Evolutionary conservation across 2,113 vertebrate species (phyloP).

Genomic region (Tonatia bakeri): DNA sequence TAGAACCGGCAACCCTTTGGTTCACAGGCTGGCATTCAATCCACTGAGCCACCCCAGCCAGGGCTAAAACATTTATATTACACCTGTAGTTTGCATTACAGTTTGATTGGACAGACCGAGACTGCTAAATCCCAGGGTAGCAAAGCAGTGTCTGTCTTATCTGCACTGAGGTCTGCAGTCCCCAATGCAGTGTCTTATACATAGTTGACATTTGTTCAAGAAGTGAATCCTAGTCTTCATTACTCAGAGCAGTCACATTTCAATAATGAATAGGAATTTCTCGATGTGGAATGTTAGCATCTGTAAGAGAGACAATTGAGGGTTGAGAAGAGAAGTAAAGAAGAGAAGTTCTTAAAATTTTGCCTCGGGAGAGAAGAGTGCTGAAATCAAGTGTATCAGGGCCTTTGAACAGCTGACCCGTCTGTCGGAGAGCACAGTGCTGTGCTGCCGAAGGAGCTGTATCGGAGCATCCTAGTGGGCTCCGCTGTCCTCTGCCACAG

Average conservation of each 20-base stretch:
- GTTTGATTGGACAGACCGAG: not conserved
- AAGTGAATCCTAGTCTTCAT: not conserved
- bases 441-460: not conserved
- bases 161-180: not conserved
- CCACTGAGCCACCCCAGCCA: no score
- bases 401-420: not conserved
- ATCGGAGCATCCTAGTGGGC: not conserved
- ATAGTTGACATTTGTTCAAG: not conserved
- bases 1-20: no score
- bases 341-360: not conserved
- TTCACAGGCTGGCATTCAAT: no score
- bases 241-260: conserved; percentile 6
- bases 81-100: not conserved
- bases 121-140: not conserved
- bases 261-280: not conserved
- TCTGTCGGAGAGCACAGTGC: not conserved
- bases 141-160: not conserved
- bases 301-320: not conserved
- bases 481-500: not conserved
- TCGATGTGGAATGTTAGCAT: not conserved
- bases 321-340: not conserved
- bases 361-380: not conserved
- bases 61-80: not conserved
- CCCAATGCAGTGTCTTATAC: not conserved
- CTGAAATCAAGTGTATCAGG: not conserved